Evolutionary conservation across 53 echinoderm and acorn worm species (phyloP).

Genomic region (Paracentrotus lividus): DNA sequence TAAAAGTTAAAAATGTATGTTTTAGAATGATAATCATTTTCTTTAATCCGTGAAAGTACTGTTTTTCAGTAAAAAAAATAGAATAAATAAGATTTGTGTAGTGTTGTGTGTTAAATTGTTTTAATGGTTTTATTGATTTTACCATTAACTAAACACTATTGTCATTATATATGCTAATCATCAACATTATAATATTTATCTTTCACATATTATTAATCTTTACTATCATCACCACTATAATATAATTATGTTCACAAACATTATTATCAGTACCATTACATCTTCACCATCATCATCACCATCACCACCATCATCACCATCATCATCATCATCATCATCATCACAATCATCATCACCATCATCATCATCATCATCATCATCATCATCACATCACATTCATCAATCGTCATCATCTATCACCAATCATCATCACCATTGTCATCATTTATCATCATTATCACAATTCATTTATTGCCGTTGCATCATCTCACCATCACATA

Average conservation of each 20-base stretch:
- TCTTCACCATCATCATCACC: background rate
- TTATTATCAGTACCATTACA: conserved; percentile 3
- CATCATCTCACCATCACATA: no score
- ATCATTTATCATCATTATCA: background rate
- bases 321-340: background rate
- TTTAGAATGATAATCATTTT: no score
- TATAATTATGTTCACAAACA: background rate
- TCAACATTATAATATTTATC: background rate
- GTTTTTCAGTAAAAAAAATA: no score
- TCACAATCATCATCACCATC: conserved; percentile 4
- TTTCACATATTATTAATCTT: background rate
- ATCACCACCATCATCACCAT: conserved; percentile 17
- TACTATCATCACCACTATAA: background rate
- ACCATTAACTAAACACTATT: no score
- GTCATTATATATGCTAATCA: no score
- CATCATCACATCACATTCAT: background rate
- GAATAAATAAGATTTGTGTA: no score
- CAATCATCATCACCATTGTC: conserved; percentile 5
- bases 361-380: conserved; percentile 31
- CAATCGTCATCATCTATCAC: background rate
- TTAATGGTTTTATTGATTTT: no score
- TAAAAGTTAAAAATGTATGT: no score
- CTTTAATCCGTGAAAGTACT: no score
- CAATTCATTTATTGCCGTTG: no score
- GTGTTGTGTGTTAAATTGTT: no score